Evolutionary conservation across 2,797 vertebrate genomes (phyloP).

Genomic region (Coccyzus lansbergi): DNA sequence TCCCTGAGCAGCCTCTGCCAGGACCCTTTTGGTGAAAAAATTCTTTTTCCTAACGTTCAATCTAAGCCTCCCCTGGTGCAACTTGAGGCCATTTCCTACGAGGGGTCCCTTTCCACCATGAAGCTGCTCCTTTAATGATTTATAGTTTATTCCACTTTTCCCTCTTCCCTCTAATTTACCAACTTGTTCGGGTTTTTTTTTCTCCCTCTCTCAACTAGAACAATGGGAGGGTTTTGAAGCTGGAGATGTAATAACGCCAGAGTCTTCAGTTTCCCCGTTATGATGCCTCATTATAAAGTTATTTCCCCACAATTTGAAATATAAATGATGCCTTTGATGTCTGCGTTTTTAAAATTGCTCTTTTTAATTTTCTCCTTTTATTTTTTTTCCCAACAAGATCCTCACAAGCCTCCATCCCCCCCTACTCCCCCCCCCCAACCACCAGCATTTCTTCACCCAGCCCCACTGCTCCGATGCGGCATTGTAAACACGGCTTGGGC

Average conservation of each 20-base stretch:
- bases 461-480: conserved; percentile 39
- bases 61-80: no score
- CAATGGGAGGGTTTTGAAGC: conserved; percentile 73
- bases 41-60: no score
- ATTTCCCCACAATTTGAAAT: conserved; percentile 73
- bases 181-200: not conserved
- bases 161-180: conserved; percentile 52
- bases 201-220: conserved; percentile 60
- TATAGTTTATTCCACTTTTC: conserved; percentile 53
- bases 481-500: conserved; percentile 62
- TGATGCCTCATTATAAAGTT: conserved; percentile 77
- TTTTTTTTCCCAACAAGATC: conserved; percentile 34
- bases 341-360: conserved; percentile 11
- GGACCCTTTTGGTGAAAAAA: no score
- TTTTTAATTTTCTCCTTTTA: conserved; percentile 51
- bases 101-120: not conserved
- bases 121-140: conserved; percentile 56
- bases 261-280: conserved; percentile 47
- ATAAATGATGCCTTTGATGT: conserved; percentile 75
- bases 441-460: not conserved
- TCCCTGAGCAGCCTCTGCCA: no score
- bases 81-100: no score
- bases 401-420: accelerated
- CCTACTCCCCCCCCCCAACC: not conserved
- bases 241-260: conserved; percentile 31